phyloP scores from a whole-genome alignment of 2,113 vertebrate species.

The Myxocyprinus asiaticus region DNA sequence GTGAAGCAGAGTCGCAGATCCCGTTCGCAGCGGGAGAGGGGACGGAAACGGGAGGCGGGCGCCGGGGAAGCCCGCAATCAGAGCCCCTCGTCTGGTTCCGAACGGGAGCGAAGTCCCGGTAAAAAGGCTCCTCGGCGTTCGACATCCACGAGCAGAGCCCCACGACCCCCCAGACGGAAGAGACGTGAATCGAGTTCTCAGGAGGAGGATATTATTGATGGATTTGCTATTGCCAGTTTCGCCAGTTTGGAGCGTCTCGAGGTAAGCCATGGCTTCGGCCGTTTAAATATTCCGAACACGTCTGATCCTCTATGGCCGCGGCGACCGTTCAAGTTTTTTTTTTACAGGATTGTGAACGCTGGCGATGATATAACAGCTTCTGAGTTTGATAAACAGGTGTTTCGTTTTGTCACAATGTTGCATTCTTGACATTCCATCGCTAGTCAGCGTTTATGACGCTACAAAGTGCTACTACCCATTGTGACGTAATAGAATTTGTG shows the following conservation, averaged over 20 bases:
- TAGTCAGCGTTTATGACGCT: neutral
- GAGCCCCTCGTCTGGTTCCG: conserved; percentile 87
- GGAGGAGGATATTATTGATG: conserved; percentile 96
- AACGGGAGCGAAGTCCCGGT: conserved; percentile 83
- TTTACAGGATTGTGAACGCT: neutral
- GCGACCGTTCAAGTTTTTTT: conserved; percentile 2
- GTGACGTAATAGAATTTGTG: conserved; percentile 16
- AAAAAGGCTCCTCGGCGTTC: conserved; percentile 63
- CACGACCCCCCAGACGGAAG: conserved; percentile 81
- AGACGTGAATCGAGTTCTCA: conserved; percentile 91
- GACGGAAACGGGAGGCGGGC: conserved; percentile 83
- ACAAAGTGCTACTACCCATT: neutral
- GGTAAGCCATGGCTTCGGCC: conserved; percentile 70
- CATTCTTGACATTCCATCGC: conserved; percentile 23
- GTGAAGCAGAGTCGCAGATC: conserved; percentile 88
- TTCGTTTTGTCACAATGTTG: neutral
- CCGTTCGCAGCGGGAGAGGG: conserved; percentile 84
- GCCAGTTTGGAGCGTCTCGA: conserved; percentile 89
- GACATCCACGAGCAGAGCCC: conserved; percentile 67
- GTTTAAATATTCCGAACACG: conserved; percentile 34
- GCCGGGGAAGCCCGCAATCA: conserved; percentile 80
- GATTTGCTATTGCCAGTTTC: conserved; percentile 94
- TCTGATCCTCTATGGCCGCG: neutral
- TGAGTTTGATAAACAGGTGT: conserved; percentile 21
- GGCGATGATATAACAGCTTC: conserved; percentile 4